Base-by-base conservation (phyloP, 2,113 vertebrate genomes). In the Xiphorhynchus elegans region DNA sequence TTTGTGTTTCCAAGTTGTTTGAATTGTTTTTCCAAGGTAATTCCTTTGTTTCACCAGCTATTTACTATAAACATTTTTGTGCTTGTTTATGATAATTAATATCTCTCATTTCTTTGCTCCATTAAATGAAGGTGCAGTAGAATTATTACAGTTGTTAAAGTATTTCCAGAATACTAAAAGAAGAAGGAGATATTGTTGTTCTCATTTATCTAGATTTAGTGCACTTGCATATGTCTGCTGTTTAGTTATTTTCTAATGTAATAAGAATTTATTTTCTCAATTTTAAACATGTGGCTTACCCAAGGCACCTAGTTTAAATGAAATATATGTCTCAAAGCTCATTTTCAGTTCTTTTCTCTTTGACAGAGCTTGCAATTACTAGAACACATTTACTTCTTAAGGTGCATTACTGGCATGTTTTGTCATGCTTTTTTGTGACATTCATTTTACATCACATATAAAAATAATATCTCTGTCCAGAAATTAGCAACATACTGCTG, bases 51-150 rank as follows among this genome's bases (percentile, higher is more conserved):
- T 96, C 92, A 50, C 33, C 44, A 95, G 66, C 26, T 96, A 56
- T 47, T 58, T 52, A 67, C 93, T 79, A 49, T 63, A 84, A 74
- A 94, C 25, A 52, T 56, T 93, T 92, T 84, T 78, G 29, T 96
- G 63, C 46, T 91, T 97, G 76, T 95, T 95, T 93, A 84, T 84
- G 39, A 73, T 89, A 95, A 96, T 95, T 97, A 96, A 91, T 90
- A 83, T 44, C 72, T 96, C 79, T 78, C 82, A 40, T 94, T 96
- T 94, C 18, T 25, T 90, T 86, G 35, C 50, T 66, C 31, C 67
- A 68, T 73, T 95, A 95, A 86, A 72, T 82, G 75, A 83, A 93
- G 8, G 16, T 91, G 66, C 49, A 37, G 83, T 93, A 87, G 91
- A 94, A 60, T 93, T 87, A 50, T 69, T 88, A 84, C 2, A 0